Conservation (phyloP, 2,888 invertebrate species). For the Nomada lathburiana region DNA sequence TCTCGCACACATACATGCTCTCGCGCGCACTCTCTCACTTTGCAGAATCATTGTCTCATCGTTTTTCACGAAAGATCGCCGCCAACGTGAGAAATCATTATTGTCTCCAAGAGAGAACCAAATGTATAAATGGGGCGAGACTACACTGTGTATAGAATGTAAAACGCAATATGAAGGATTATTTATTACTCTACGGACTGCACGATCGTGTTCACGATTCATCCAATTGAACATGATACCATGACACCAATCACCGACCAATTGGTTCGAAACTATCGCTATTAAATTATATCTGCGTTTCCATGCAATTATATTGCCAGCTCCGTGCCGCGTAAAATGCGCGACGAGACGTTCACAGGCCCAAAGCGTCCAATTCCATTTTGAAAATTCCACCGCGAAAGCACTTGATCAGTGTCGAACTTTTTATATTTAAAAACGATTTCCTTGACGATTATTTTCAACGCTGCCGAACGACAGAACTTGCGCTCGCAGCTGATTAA, state of each 20-base stretch:
- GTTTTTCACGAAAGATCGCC: slow-evolving; percentile 31
- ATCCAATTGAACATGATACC: background rate
- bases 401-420: no score
- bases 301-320: no score
- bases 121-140: slow-evolving; percentile 52
- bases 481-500: no score
- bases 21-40: slow-evolving; percentile 20
- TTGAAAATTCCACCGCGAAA: no score
- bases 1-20: slow-evolving; percentile 26
- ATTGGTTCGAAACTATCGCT: background rate
- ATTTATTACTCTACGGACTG: slow-evolving; percentile 29
- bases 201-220: slow-evolving; percentile 51
- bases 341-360: no score
- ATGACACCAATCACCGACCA: background rate
- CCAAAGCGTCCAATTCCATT: no score
- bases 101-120: slow-evolving; percentile 69
- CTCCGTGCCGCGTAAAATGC: no score
- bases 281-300: no score
- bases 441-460: no score
- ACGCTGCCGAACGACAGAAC: no score
- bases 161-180: slow-evolving; percentile 53
- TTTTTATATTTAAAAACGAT: no score
- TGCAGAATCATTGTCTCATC: slow-evolving; percentile 4
- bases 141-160: slow-evolving; percentile 53
- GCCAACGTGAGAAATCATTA: slow-evolving; percentile 61